A percentile compares a stretch with the other conserved stretches of the same genome.
Conservation (phyloP, 2,797 vertebrate species). For the Champsocephalus gunnari region DNA sequence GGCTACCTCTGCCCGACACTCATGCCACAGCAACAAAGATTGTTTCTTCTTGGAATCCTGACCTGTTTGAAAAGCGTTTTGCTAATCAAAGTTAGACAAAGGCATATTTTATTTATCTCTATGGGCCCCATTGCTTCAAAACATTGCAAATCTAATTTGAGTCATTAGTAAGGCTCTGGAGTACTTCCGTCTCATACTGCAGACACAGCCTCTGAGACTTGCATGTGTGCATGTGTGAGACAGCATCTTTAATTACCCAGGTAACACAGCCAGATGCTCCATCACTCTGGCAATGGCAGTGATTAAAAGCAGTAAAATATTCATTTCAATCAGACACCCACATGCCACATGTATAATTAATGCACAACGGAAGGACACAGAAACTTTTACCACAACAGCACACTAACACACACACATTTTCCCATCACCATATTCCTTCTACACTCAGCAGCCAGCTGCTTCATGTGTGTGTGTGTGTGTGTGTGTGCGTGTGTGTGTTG, state of each 20-base stretch:
- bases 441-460: slow-evolving; percentile 53
- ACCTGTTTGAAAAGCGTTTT: slow-evolving; percentile 41
- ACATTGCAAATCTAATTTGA: slow-evolving; percentile 69
- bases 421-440: slow-evolving; percentile 52
- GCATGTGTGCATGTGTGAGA: slow-evolving; percentile 57
- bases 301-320: slow-evolving; percentile 85
- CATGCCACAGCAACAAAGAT: slow-evolving; percentile 4
- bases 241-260: slow-evolving; percentile 82
- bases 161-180: slow-evolving; percentile 74
- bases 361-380: slow-evolving; percentile 73
- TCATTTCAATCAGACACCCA: slow-evolving; percentile 84
- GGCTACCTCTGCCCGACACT: background rate
- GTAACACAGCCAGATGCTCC: slow-evolving; percentile 82
- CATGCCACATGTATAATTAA: slow-evolving; percentile 83
- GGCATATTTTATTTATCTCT: slow-evolving; percentile 27
- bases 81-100: slow-evolving; percentile 44
- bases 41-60: background rate
- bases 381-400: slow-evolving; percentile 63
- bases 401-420: slow-evolving; percentile 29
- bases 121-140: slow-evolving; percentile 53
- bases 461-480: background rate
- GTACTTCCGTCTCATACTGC: slow-evolving; percentile 58
- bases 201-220: slow-evolving; percentile 68
- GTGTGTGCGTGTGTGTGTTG: background rate
- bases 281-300: slow-evolving; percentile 82